Evolutionary conservation across 2,113 vertebrate genomes (phyloP).

Genomic region (Bufo bufo): DNA sequence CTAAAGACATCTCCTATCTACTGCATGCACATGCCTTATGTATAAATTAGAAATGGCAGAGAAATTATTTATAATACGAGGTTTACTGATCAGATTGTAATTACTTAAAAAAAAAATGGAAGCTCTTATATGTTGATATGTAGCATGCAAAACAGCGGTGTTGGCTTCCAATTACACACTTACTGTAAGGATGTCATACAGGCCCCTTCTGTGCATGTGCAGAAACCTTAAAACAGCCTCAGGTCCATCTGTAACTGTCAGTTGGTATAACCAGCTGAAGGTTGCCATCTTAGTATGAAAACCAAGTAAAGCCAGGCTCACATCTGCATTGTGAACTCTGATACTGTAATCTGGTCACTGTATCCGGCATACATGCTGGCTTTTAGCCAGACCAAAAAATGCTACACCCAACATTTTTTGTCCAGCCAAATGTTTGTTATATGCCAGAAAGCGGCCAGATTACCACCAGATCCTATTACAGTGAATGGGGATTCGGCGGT

Average conservation of each 20-base stretch:
- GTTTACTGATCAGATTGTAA: neutral
- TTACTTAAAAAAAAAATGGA: neutral
- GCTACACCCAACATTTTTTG: too few species aligned
- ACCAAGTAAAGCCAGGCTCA: neutral
- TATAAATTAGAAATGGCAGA: neutral
- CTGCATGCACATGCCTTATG: conserved; percentile 11
- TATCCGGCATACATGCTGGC: too few species aligned
- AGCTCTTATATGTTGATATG: neutral
- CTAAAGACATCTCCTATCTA: neutral
- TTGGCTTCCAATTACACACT: neutral
- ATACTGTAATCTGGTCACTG: too few species aligned
- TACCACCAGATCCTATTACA: too few species aligned
- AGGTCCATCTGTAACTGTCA: neutral
- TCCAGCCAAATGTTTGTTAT: too few species aligned
- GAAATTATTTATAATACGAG: neutral
- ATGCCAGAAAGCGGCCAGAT: too few species aligned
- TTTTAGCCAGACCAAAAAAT: too few species aligned
- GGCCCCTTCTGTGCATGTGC: neutral
- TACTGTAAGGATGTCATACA: neutral
- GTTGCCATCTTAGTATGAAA: neutral
- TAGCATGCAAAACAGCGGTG: neutral
- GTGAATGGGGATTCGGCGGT: too few species aligned
- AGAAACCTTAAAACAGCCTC: neutral
- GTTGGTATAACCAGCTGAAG: neutral
- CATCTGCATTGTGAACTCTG: too few species aligned